A percentile compares a stretch with the other conserved stretches of the same genome.
Evolutionary conservation across 1,140 invertebrate species (phyloP).

Genomic region (Lordiphosa collinella): DNA sequence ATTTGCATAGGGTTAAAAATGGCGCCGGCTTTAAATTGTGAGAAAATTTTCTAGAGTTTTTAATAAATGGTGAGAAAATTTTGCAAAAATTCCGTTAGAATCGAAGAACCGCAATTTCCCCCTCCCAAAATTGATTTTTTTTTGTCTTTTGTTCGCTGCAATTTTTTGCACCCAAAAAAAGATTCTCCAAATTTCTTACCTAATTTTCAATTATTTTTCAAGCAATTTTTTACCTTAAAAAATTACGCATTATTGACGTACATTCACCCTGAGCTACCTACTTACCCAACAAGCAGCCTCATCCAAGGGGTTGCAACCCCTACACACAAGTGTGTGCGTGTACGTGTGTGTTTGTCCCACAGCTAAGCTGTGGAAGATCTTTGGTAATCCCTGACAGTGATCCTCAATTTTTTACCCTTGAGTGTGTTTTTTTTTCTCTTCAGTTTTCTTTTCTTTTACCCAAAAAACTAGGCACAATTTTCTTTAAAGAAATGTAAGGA

Average conservation of each 20-base stretch:
- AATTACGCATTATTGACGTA: slow-evolving; percentile 64
- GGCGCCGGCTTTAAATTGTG: not conserved
- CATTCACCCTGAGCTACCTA: slow-evolving; percentile 38
- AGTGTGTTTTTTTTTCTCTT: slow-evolving; percentile 27
- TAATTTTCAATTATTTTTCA: slow-evolving; percentile 42
- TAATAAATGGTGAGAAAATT: slow-evolving; percentile 55
- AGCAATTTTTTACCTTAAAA: slow-evolving; percentile 63
- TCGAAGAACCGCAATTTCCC: slow-evolving; percentile 43
- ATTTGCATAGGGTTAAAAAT: slow-evolving; percentile 7
- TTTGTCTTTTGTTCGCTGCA: slow-evolving; percentile 32
- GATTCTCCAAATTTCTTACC: slow-evolving; percentile 35
- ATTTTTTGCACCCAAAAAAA: slow-evolving; percentile 53
- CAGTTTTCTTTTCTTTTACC: slow-evolving; percentile 21
- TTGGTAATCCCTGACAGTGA: slow-evolving; percentile 67
- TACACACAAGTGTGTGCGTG: not conserved
- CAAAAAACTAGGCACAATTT: slow-evolving; percentile 54
- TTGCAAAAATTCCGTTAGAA: slow-evolving; percentile 65
- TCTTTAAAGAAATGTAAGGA: slow-evolving; percentile 54
- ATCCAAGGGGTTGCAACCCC: slow-evolving; percentile 23
- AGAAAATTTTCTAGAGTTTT: not conserved
- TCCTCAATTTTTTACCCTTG: slow-evolving; percentile 77
- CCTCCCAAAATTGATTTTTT: slow-evolving; percentile 12
- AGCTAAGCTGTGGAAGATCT: slow-evolving; percentile 77
- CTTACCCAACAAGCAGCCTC: no score
- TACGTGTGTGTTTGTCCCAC: slow-evolving; percentile 34